Conservation (phyloP, 2,797 vertebrate genomes). For the Propithecus perrieri region DNA sequence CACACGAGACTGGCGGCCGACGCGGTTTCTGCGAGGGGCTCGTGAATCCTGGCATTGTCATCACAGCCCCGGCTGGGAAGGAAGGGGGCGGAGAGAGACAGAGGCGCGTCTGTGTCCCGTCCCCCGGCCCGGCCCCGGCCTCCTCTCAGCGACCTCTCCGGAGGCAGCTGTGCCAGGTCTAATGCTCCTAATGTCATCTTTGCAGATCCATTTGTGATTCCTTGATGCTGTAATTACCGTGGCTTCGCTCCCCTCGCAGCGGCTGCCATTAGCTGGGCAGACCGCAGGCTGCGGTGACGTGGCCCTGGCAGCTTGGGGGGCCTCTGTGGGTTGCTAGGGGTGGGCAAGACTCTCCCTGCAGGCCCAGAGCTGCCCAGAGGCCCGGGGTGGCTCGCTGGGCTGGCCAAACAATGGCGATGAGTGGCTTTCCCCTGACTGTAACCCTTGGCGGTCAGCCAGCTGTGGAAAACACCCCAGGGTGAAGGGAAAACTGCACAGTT, state of each 20-base stretch:
- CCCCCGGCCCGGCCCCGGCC: constrained; percentile 28
- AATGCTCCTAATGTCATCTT: constrained; percentile 80
- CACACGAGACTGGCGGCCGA: constrained; percentile 44
- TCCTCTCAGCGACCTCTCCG: constrained; percentile 59
- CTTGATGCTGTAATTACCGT: constrained; percentile 72
- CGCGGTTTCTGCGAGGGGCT: constrained; percentile 13
- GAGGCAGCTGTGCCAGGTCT: constrained; percentile 70
- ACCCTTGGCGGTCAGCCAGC: not conserved
- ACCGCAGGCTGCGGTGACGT: constrained; percentile 19
- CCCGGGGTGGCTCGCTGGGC: not conserved
- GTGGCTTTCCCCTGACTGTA: constrained; percentile 40
- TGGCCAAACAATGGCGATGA: not conserved
- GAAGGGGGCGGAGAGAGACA: constrained; percentile 61
- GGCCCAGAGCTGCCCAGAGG: constrained; percentile 39
- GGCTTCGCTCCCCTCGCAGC: constrained; percentile 62
- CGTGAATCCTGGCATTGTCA: constrained; percentile 70
- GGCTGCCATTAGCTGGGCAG: constrained; percentile 64
- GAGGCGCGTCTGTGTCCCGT: constrained; percentile 79
- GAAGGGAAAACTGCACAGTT: not conserved
- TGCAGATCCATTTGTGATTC: constrained; percentile 77
- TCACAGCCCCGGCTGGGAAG: not conserved
- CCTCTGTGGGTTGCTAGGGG: not conserved
- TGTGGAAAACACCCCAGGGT: not conserved
- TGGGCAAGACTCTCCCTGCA: not conserved
- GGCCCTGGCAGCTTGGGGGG: constrained; percentile 45